Base-by-base conservation (phyloP, 2,113 vertebrate genomes). In the Scolopax mira region DNA sequence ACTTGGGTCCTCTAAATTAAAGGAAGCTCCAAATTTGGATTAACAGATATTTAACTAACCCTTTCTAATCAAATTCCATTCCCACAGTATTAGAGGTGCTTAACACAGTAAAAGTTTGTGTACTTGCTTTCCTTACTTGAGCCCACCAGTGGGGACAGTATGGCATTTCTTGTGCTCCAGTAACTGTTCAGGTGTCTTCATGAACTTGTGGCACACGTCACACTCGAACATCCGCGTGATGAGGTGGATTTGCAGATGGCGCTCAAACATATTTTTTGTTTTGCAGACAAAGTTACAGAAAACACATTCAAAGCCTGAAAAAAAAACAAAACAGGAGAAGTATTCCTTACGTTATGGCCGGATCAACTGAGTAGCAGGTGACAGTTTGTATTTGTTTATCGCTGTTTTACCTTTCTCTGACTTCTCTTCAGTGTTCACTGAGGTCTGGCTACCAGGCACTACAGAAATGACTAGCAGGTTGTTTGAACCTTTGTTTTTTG, bases 71-170 rank as follows among this genome's bases (percentile, higher is more conserved):
- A 17, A 35, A 52, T 73, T 61, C 42, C 89, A 16, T 16, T 24
- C 91, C 93, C 89, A 27, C 44, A 79, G 55, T 81, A 88, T 66
- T 73, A 90, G 91, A 97, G 71, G 69, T 95, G 96, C 97, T 98
- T 94, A 98, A 98, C 98, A 95, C 98, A 98, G 98, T 97, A 98
- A 98, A 98, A 98, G 97, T 97, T 98, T 98, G 98, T 99, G 99
- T 99, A 99, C 99, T 99, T 99, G 99, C 99, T 99, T 99, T 99
- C 99, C 99, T 99, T 99, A 99, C 99, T 99, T 99, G 99, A 99
- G 99, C 98, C 99, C 99, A 99, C 99, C 99, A 91, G 99, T 99
- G 97, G 99, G 99, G 98, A 99, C 98, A 97, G 99, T 98, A 98
- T 99, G 99, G 98, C 99, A 99, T 98, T 99, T 99, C 98, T 99